A percentile compares a stretch with the other conserved stretches of the same genome.
Evolutionary conservation across 2,113 vertebrate species (phyloP).

Genomic region (Tragelaphus buxtoni): DNA sequence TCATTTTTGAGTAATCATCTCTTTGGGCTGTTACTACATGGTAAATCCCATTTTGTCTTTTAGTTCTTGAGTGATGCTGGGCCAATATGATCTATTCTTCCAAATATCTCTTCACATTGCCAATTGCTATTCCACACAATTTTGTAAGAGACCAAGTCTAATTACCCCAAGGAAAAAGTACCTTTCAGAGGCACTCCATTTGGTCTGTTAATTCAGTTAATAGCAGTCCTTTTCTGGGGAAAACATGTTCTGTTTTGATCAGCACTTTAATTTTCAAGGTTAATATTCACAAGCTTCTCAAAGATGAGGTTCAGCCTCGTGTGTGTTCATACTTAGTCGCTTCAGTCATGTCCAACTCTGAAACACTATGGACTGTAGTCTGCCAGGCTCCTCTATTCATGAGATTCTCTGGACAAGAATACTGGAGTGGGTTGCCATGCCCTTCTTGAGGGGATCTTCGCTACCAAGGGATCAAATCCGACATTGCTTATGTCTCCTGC

Average conservation of each 20-base stretch:
- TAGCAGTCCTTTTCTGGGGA: background rate
- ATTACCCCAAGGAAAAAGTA: background rate
- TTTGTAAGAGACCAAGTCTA: background rate
- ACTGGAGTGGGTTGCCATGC: background rate
- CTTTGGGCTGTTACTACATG: background rate
- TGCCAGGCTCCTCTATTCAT: background rate
- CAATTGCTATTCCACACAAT: background rate
- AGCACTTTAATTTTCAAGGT: background rate
- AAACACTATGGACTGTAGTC: background rate
- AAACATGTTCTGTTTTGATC: background rate
- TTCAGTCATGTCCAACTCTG: background rate
- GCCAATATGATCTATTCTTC: background rate
- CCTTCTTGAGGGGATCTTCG: background rate
- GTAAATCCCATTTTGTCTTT: background rate
- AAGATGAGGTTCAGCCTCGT: background rate
- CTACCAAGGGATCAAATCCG: background rate
- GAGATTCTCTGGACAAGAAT: background rate
- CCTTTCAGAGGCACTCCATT: background rate
- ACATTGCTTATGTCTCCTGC: background rate
- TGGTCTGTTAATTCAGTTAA: background rate
- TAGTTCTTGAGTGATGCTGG: background rate
- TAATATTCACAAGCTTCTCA: background rate
- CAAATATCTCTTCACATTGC: background rate
- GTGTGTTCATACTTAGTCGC: rapidly evolving
- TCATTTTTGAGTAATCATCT: background rate